Evolutionary conservation across 2,797 vertebrate genomes (phyloP), one percentile per base, ranked within the genome.

Genomic region (Lateolabrax maculatus): DNA sequence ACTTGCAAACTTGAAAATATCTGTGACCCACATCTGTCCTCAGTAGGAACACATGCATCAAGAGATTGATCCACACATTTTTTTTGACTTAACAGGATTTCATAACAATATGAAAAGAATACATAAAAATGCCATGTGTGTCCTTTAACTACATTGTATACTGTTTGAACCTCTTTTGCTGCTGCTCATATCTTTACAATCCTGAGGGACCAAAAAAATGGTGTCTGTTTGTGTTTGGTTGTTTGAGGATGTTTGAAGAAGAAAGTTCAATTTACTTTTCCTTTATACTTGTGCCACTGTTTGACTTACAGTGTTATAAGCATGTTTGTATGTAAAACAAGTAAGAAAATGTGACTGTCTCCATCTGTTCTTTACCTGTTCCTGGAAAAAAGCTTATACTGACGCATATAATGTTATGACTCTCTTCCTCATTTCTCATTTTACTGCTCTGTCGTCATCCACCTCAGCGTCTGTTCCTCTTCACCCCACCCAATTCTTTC

Each of bases 371-470:
- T n/a, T 31, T 27, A 44, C 21, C 49, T 64, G 4, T 41, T 49
- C 27, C 37, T 21, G 48, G 21, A 27, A 46, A 46, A 37, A 41
- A 41, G 51, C 12, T 49, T 4, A 46, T 18, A 6, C 25, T 49
- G 56, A 62, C 13, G 11, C 39, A 37, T 15, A 15, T 44, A 3
- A 25, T 39, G 4, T 56, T 13, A 23, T 48, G 10, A 10, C 49
- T 63, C 49, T 63, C 4, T 39, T 41, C 31, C 43, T 63, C 23
- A n/a, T 44, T 13, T 31, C 15, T 41, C n/a, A 52, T 60, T 71
- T 83, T 75, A 79, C n/a, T 65, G 60, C 21, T 27, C 7, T 27
- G 15, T 46, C 12, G 3, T 78, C 39, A 73, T 49, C 73, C 37
- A 46, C 29, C 63, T 65, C 55, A 31, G 39, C 25, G 34, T 56